These are phyloP conservation scores for Enteromius viviparus DNA, from an alignment of 2,797 vertebrate genomes.

Conservation along the genomic window DNA sequence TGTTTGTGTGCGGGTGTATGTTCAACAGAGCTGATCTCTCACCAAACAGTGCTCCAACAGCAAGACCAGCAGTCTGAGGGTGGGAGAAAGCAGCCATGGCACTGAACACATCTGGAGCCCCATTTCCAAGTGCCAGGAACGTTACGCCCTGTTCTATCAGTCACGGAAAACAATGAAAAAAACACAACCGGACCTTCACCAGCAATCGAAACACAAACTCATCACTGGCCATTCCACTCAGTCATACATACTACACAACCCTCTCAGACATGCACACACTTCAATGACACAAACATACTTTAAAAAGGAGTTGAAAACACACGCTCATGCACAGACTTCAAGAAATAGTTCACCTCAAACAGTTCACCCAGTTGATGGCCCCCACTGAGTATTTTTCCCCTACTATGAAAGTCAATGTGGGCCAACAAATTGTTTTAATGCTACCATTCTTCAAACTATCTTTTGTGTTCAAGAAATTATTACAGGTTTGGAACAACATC, in stretches of 20 bases:
- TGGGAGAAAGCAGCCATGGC: slow-evolving; percentile 91
- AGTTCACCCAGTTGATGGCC: neutral
- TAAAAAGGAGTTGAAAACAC: neutral
- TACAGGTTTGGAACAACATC: neutral
- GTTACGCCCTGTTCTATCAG: slow-evolving; percentile 87
- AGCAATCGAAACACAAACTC: neutral
- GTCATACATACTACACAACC: neutral
- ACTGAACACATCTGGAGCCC: slow-evolving; percentile 96
- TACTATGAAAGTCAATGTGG: neutral
- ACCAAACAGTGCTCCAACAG: slow-evolving; percentile 93
- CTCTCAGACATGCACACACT: neutral
- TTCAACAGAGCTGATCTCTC: slow-evolving; percentile 37
- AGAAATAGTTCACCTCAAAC: neutral
- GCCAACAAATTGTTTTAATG: neutral
- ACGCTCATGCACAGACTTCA: neutral
- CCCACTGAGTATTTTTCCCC: neutral
- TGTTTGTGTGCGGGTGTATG: neutral
- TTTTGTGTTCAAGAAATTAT: neutral
- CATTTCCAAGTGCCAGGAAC: slow-evolving; percentile 94
- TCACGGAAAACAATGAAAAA: slow-evolving; percentile 75
- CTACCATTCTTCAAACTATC: neutral
- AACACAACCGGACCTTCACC: neutral
- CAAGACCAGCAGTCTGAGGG: slow-evolving; percentile 90
- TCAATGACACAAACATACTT: neutral
- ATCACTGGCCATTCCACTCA: neutral